These are phyloP conservation scores for Muschampia plurimacula DNA, from an alignment of 2,888 invertebrate species.

Conservation along the genomic window DNA sequence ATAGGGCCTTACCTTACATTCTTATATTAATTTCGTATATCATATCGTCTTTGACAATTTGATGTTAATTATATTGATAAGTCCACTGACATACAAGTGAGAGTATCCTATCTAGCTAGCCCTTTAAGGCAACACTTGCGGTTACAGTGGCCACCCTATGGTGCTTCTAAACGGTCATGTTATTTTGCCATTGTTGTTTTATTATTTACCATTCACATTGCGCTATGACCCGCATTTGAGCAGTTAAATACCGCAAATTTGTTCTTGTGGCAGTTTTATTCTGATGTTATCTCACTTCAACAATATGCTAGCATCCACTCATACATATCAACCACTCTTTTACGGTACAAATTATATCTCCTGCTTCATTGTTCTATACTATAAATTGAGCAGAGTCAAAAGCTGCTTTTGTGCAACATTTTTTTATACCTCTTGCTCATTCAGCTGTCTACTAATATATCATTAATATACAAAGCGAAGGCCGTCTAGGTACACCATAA, in stretches of 20 bases:
- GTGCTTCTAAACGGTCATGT: slow-evolving; percentile 15
- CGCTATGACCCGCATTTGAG: neutral
- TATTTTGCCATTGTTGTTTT: no score
- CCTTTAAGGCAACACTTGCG: slow-evolving; percentile 68
- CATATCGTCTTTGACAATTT: slow-evolving; percentile 83
- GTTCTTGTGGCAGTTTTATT: neutral
- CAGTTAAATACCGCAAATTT: neutral
- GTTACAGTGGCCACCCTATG: slow-evolving; percentile 51
- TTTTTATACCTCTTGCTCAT: neutral
- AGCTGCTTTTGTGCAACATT: neutral
- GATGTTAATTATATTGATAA: slow-evolving; percentile 68
- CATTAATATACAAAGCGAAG: slow-evolving; percentile 7
- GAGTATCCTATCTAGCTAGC: slow-evolving; percentile 57
- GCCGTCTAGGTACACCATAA: slow-evolving; percentile 27
- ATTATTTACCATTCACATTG: neutral
- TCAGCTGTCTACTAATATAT: neutral
- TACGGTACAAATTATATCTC: neutral
- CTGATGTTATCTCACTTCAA: neutral
- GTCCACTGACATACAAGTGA: slow-evolving; percentile 66
- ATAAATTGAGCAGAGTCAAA: neutral
- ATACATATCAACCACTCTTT: neutral
- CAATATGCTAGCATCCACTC: neutral
- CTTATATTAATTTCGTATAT: slow-evolving; percentile 83
- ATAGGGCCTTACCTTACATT: slow-evolving; percentile 84
- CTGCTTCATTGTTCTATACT: neutral